These are phyloP conservation scores for Lepus townsendii DNA, from an alignment of 2,797 vertebrate species.

Conservation along the genomic window DNA sequence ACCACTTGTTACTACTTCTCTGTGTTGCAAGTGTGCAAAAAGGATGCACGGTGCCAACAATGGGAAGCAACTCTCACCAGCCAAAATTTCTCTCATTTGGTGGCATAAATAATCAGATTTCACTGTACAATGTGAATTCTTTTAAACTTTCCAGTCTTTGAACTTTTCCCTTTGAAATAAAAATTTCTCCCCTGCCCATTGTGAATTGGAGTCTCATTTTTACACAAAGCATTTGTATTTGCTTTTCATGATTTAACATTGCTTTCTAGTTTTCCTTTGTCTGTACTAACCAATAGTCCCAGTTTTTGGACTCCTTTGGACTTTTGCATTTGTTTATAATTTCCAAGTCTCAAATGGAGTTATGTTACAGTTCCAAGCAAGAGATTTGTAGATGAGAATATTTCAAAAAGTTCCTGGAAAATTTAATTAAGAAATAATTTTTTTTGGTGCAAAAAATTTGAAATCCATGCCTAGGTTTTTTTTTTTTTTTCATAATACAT, in stretches of 20 bases:
- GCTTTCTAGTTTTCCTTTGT: conserved; percentile 41
- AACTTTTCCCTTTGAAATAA: conserved; percentile 73
- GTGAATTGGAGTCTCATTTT: conserved; percentile 51
- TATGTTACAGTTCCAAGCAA: not conserved
- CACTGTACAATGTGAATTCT: not conserved
- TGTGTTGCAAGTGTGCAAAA: conserved; percentile 2
- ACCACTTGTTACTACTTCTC: conserved; percentile 61
- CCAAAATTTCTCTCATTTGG: conserved; percentile 17
- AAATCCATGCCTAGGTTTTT: too few relatives aligned
- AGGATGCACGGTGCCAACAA: not conserved
- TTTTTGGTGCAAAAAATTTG: too few relatives aligned
- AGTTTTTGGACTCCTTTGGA: conserved; percentile 27
- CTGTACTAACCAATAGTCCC: not conserved
- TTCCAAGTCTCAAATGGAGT: conserved; percentile 22
- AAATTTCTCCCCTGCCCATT: conserved; percentile 37
- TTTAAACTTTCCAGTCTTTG: conserved; percentile 55
- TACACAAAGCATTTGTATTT: conserved; percentile 51
- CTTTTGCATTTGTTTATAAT: conserved; percentile 29
- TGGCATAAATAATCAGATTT: conserved; percentile 55
- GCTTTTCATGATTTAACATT: not conserved
- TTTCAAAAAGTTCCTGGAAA: too few relatives aligned
- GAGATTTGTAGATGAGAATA: not conserved
- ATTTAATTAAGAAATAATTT: too few relatives aligned
- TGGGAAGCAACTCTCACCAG: not conserved
- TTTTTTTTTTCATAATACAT: too few relatives aligned